Evolutionary conservation across 64 coral and sea anemone species (phyloP).

Genomic region (Actinia equina): DNA sequence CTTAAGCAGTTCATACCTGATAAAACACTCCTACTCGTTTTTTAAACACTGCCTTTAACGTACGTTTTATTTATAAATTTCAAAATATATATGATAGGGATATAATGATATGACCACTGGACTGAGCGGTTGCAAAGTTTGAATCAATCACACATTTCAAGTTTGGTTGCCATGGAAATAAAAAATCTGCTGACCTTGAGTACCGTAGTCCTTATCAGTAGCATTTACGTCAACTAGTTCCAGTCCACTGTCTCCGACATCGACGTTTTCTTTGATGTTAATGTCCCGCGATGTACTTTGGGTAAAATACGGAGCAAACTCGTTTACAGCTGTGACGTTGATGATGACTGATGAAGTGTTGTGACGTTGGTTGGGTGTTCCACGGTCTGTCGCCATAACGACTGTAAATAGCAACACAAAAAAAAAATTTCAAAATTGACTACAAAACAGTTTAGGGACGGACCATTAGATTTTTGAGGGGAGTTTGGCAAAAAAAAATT

Average conservation of each 20-base stretch:
- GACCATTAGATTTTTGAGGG: too few relatives aligned
- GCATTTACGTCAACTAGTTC: conserved; percentile 56
- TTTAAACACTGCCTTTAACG: too few relatives aligned
- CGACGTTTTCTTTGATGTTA: conserved; percentile 42
- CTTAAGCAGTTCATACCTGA: too few relatives aligned
- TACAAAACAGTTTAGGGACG: too few relatives aligned
- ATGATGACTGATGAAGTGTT: conserved; percentile 51
- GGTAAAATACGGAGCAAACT: conserved; percentile 59
- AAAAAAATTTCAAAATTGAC: neutral
- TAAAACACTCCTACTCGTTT: too few relatives aligned
- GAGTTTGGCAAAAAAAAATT: too few relatives aligned
- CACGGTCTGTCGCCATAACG: conserved; percentile 34
- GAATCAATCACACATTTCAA: too few relatives aligned
- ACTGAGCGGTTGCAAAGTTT: too few relatives aligned
- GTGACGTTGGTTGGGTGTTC: conserved; percentile 14
- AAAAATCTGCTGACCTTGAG: conserved; percentile 45
- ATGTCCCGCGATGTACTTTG: conserved; percentile 7
- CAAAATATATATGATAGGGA: too few relatives aligned
- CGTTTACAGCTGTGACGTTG: conserved; percentile 44
- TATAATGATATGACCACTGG: neutral
- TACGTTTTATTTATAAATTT: too few relatives aligned
- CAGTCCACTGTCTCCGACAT: conserved; percentile 30
- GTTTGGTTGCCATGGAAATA: neutral
- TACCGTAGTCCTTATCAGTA: conserved; percentile 49
- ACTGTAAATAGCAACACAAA: conserved; percentile 17